phyloP scores from a whole-genome alignment of 2,797 vertebrate species.

The Argentina silus region DNA sequence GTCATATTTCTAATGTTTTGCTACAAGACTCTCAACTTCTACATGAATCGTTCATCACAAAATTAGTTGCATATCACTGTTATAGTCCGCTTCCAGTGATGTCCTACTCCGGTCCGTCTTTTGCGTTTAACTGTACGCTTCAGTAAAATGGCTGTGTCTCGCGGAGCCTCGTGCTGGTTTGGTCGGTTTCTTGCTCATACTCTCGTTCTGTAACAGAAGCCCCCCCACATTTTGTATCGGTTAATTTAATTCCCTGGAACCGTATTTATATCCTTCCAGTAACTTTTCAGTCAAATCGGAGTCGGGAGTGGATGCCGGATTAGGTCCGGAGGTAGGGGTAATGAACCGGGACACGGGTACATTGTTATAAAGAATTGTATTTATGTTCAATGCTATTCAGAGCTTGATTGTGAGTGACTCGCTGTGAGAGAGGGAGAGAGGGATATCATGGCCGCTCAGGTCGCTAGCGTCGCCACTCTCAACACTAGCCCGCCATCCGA shows the following conservation, averaged over 20 bases:
- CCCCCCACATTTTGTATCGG: slow-evolving; percentile 72
- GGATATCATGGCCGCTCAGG: slow-evolving; percentile 96
- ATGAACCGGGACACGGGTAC: slow-evolving; percentile 83
- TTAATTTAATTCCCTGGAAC: slow-evolving; percentile 72
- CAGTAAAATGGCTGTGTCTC: slow-evolving; percentile 90
- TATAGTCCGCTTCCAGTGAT: background rate
- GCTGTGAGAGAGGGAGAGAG: slow-evolving; percentile 72
- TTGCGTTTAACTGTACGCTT: slow-evolving; percentile 81
- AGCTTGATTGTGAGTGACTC: slow-evolving; percentile 78
- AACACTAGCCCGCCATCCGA: slow-evolving; percentile 91
- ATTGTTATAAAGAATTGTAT: slow-evolving; percentile 77
- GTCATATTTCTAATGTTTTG: background rate
- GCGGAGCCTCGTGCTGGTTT: slow-evolving; percentile 98
- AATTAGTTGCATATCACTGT: too few relatives aligned
- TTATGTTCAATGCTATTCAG: slow-evolving; percentile 79
- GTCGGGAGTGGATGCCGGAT: slow-evolving; percentile 79
- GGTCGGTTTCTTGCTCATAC: slow-evolving; percentile 86
- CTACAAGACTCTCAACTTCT: background rate
- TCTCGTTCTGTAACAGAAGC: slow-evolving; percentile 83
- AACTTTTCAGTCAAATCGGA: slow-evolving; percentile 71
- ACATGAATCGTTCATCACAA: background rate
- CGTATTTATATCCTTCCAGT: slow-evolving; percentile 74
- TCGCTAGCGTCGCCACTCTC: slow-evolving; percentile 92
- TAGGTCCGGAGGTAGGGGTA: slow-evolving; percentile 79
- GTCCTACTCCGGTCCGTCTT: slow-evolving; percentile 83